phyloP scores from a whole-genome alignment of 2,113 vertebrate genomes.

The Gymnarchus niloticus region DNA sequence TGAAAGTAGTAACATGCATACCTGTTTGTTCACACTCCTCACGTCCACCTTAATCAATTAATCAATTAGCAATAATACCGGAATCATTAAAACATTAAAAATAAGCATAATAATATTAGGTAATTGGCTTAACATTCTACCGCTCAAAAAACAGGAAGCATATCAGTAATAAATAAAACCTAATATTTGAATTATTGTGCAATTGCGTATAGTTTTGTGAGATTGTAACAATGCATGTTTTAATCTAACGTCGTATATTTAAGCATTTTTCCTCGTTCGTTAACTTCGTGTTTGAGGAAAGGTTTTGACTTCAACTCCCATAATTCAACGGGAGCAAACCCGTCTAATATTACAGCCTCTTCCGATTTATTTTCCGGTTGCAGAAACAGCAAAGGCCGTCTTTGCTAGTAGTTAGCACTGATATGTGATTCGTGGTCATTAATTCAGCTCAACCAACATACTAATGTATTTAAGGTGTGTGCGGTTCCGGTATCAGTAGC shows the following conservation, averaged over 20 bases:
- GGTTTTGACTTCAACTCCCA: conserved; percentile 18
- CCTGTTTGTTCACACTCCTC: neutral
- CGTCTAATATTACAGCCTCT: neutral
- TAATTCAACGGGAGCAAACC: neutral
- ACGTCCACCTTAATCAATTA: neutral
- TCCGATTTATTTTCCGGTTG: neutral
- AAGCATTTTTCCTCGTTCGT: neutral
- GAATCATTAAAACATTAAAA: neutral
- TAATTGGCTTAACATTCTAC: neutral
- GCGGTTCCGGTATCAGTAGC: too few relatives aligned
- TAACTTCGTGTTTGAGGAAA: neutral
- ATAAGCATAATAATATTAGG: neutral
- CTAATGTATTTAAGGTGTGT: neutral
- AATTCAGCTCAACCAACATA: neutral
- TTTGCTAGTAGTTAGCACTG: neutral
- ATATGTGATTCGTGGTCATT: neutral
- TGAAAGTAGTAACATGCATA: neutral
- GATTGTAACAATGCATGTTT: neutral
- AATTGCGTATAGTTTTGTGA: neutral
- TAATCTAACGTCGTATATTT: neutral
- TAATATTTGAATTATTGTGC: neutral
- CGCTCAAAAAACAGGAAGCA: neutral
- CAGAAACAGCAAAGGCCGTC: neutral
- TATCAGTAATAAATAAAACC: neutral
- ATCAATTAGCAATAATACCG: neutral